Conservation (phyloP, 35 echinoderm and acorn worm species). For the Anneissia japonica region DNA sequence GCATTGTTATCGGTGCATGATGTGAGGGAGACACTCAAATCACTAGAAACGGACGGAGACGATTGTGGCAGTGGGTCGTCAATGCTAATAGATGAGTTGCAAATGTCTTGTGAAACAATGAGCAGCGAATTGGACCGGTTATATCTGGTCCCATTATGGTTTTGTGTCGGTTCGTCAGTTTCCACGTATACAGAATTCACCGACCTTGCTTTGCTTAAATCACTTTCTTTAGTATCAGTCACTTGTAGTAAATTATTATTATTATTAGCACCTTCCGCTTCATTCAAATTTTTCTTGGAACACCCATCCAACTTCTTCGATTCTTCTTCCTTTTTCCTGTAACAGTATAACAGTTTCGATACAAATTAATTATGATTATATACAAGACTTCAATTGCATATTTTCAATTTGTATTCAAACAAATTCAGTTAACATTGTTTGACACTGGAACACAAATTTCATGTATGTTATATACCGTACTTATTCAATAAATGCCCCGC, state of each 20-base stretch:
- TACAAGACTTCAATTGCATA: too few species aligned
- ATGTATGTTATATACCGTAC: too few species aligned
- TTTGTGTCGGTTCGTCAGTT: neutral
- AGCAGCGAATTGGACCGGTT: neutral
- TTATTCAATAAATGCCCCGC: too few species aligned
- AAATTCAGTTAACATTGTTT: too few species aligned
- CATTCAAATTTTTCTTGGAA: neutral
- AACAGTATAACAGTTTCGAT: too few species aligned
- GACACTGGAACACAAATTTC: too few species aligned
- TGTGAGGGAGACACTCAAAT: neutral
- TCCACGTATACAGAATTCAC: neutral
- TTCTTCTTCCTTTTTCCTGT: conserved; percentile 14
- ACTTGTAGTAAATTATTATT: neutral
- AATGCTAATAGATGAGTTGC: neutral
- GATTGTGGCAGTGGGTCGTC: neutral
- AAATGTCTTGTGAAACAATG: neutral
- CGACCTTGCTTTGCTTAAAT: neutral
- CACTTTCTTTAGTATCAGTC: neutral
- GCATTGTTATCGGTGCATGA: neutral
- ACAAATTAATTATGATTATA: too few species aligned
- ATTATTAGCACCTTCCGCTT: neutral
- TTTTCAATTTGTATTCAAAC: too few species aligned
- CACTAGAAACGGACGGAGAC: neutral
- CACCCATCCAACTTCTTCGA: neutral
- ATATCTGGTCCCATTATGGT: too few species aligned